phyloP scores from a whole-genome alignment of 2,888 invertebrate genomes.

The Tryphoninae sp. region DNA sequence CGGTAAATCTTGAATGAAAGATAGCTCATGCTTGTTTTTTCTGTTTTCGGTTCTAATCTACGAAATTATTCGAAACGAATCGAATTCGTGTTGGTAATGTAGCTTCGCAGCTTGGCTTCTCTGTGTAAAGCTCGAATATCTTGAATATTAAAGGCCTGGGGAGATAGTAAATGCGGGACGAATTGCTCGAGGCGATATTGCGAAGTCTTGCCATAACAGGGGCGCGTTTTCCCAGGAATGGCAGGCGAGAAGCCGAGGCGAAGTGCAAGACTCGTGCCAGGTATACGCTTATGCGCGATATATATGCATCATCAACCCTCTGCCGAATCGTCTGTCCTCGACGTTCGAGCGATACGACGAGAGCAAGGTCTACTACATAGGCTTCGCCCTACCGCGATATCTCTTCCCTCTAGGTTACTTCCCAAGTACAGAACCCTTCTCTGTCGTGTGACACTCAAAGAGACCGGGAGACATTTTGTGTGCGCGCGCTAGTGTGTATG shows the following conservation, averaged over 20 bases:
- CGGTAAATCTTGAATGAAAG: no score
- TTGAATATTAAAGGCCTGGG: no score
- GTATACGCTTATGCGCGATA: constrained; percentile 2
- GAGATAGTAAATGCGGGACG: no score
- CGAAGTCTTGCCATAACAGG: constrained; percentile 6
- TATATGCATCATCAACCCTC: background rate
- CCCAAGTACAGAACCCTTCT: background rate
- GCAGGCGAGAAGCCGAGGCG: constrained; percentile 4
- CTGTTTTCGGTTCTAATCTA: no score
- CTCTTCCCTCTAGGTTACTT: constrained; percentile 8
- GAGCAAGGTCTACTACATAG: background rate
- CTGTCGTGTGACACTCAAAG: constrained; percentile 44
- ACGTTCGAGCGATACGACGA: constrained; percentile 30
- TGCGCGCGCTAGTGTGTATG: no score
- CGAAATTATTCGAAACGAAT: no score
- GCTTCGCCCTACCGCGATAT: constrained; percentile 3
- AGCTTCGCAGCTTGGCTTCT: no score
- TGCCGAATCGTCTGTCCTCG: constrained; percentile 17
- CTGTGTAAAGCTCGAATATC: no score
- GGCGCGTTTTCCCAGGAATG: background rate
- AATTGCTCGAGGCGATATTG: background rate
- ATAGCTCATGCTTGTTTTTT: no score
- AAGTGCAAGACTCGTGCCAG: constrained; percentile 10
- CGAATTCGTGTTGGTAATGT: no score
- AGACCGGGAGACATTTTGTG: constrained; percentile 23